These are phyloP conservation scores for Eulacestoma nigropectus DNA, from an alignment of 2,113 vertebrate species.

Conservation along the genomic window DNA sequence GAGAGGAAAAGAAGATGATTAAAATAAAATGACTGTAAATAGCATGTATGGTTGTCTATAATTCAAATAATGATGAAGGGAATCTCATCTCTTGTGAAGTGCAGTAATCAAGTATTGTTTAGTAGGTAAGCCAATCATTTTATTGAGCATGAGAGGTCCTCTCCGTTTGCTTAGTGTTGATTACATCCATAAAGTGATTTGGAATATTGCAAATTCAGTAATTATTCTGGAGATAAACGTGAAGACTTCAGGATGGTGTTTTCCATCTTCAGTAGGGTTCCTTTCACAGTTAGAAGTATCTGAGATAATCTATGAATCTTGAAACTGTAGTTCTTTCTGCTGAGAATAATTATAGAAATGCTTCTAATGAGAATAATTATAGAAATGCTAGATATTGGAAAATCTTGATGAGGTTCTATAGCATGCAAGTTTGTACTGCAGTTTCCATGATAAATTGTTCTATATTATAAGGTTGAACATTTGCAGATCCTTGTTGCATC, in stretches of 20 bases:
- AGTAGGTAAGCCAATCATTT: neutral
- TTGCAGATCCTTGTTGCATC: neutral
- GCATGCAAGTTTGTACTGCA: neutral
- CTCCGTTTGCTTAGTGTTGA: neutral
- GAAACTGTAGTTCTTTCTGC: neutral
- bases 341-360: neutral
- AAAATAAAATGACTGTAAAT: neutral
- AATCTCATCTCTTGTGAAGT: neutral
- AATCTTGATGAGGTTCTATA: neutral
- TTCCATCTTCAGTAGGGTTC: neutral
- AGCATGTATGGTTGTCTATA: neutral
- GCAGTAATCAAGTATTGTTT: neutral
- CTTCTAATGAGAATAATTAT: neutral
- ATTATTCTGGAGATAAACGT: neutral
- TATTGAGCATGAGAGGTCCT: neutral
- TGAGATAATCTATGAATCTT: neutral
- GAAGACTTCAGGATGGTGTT: accelerated
- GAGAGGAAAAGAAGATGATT: neutral
- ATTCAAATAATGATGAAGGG: neutral
- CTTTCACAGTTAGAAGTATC: neutral
- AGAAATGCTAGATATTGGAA: neutral
- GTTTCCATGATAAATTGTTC: neutral
- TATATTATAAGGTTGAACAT: neutral
- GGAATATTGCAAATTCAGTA: neutral
- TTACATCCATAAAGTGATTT: neutral